Evolutionary conservation across 2,888 invertebrate genomes (phyloP), one percentile per base, ranked within the genome.

Genomic region (Ganaspis brasiliensis): DNA sequence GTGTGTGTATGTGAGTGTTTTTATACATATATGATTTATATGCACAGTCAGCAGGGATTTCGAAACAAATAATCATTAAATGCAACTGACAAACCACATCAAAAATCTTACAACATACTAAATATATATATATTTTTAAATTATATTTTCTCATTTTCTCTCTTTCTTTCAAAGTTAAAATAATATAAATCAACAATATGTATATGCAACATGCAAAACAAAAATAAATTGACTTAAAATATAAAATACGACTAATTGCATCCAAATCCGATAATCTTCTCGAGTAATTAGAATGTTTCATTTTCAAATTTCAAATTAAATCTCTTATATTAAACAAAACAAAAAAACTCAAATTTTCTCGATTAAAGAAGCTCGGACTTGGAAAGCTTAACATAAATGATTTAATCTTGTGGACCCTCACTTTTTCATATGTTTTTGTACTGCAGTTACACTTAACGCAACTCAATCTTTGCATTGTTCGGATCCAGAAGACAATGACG

Each of bases 121-220:
- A 80, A 74, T 37, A 56, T 52, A 35, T 59, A 14, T 21, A n/a
- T n/a, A n/a, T 76, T 19, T 24, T 19, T 59, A 37, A 31, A 10
- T 56, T 72, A 49, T 24, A 31, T 72, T 35, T 74, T 49, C 49
- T 52, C 55, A 31, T 37, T 45, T 3, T 26, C 24, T 49, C n/a
- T 57, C n/a, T 40, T 40, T 49, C 14, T 40, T 56, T 35, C 57
- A 21, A 61, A 45, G 55, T 35, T 63, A 79, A 82, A 80, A 79
- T 79, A 78, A 77, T 77, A 85, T 81, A 84, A 86, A 86, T 85
- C 85, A 87, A 87, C 85, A 87, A 87, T 83, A 81, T 81, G 83
- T 84, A 81, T 87, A 87, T 82, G 84, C 82, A 86, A 87, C 87
- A 87, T 87, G 87, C 87, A 86, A 86, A 87, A 86, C 81, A 87